Conservation (phyloP, 2,113 vertebrate genomes). For the Petaurus breviceps region DNA sequence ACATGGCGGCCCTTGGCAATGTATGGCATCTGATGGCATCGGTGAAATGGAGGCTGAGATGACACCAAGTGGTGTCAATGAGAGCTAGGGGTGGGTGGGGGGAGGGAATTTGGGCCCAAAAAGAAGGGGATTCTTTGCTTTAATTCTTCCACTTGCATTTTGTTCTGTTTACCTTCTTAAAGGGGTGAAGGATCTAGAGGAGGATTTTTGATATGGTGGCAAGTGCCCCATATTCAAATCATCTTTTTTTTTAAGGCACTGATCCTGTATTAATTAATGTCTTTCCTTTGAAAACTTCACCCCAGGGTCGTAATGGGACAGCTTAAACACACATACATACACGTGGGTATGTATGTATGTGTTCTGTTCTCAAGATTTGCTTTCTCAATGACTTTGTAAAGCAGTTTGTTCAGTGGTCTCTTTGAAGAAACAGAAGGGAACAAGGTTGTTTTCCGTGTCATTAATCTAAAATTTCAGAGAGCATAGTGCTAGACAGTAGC, state of each 20-base stretch:
- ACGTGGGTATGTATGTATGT: background rate
- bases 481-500: slow-evolving; percentile 14
- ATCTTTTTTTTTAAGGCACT: slow-evolving; percentile 71
- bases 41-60: slow-evolving; percentile 61
- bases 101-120: slow-evolving; percentile 50
- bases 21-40: slow-evolving; percentile 71
- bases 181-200: background rate
- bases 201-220: slow-evolving; percentile 62
- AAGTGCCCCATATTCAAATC: slow-evolving; percentile 22
- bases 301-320: slow-evolving; percentile 49
- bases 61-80: slow-evolving; percentile 55
- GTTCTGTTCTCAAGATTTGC: slow-evolving; percentile 60
- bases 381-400: slow-evolving; percentile 70
- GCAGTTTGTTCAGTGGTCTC: slow-evolving; percentile 60
- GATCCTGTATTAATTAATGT: slow-evolving; percentile 71
- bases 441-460: background rate
- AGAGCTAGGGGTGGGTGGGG: slow-evolving; percentile 75
- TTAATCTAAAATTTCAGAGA: slow-evolving; percentile 34
- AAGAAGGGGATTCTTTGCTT: slow-evolving; percentile 76
- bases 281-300: slow-evolving; percentile 67
- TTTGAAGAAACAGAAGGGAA: slow-evolving; percentile 30
- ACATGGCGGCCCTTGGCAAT: slow-evolving; percentile 67
- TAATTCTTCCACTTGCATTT: slow-evolving; percentile 80
- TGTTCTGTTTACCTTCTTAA: slow-evolving; percentile 75
- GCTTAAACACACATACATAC: slow-evolving; percentile 5